Conservation (phyloP, 2,113 vertebrate species). For the Chionis minor region DNA sequence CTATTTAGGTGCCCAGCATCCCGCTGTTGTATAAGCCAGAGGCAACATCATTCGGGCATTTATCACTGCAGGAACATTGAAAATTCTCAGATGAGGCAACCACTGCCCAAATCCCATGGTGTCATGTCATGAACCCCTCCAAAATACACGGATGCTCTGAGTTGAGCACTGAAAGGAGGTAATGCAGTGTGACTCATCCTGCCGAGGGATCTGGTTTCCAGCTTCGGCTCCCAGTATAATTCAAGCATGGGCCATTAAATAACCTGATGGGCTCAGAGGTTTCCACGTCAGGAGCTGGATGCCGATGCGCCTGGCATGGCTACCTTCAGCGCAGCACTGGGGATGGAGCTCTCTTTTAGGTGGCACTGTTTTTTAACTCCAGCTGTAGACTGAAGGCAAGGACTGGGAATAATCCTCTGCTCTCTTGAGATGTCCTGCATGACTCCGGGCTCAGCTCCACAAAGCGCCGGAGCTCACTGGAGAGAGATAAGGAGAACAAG, state of each 20-base stretch:
- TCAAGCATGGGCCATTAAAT: not conserved
- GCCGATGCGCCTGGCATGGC: fast-evolving
- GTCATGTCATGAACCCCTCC: not conserved
- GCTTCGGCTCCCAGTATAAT: not conserved
- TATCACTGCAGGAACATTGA: not conserved
- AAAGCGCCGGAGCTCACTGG: not conserved
- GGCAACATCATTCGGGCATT: not conserved
- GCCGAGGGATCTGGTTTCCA: not conserved
- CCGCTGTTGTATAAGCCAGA: not conserved
- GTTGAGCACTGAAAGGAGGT: not conserved
- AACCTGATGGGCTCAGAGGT: not conserved
- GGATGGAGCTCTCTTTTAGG: not conserved
- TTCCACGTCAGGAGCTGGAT: not conserved
- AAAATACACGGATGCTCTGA: not conserved
- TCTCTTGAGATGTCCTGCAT: not conserved
- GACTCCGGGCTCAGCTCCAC: not conserved
- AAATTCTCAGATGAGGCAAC: not conserved
- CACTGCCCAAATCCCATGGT: not conserved
- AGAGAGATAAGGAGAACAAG: not conserved
- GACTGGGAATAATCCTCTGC: not conserved
- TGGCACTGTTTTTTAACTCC: not conserved
- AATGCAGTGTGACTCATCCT: not conserved
- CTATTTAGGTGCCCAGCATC: not conserved
- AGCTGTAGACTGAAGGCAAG: not conserved
- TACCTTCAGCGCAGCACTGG: not conserved